Evolutionary conservation across 2,888 invertebrate genomes (phyloP).

Genomic region (Prosopocoilus inquinatus): DNA sequence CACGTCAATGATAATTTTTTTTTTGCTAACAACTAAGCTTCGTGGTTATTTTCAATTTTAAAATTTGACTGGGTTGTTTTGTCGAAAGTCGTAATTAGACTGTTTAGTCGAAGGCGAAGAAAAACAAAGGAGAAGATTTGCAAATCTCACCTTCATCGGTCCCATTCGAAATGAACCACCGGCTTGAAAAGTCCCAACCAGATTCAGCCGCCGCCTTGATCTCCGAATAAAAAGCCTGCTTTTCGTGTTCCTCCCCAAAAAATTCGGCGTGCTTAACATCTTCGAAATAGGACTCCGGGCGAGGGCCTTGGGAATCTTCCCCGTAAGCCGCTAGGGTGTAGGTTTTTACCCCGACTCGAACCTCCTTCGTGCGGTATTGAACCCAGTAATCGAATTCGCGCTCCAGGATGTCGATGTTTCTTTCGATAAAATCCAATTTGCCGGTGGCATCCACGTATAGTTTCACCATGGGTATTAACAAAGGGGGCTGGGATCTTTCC

Average conservation of each 20-base stretch:
- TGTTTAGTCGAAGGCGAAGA: too few species aligned
- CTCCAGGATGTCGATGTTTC: constrained; percentile 66
- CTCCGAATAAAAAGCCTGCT: constrained; percentile 73
- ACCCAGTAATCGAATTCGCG: constrained; percentile 84
- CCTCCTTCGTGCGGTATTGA: constrained; percentile 64
- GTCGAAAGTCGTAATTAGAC: too few species aligned
- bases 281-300: constrained; percentile 89
- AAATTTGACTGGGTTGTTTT: too few species aligned
- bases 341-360: constrained; percentile 62
- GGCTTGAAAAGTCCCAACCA: constrained; percentile 93
- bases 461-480: constrained; percentile 80
- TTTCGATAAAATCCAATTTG: constrained; percentile 65
- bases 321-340: constrained; percentile 71
- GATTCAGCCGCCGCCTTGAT: constrained; percentile 90
- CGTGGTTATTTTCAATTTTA: too few species aligned
- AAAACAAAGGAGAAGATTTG: too few species aligned
- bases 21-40: too few species aligned
- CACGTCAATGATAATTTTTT: too few species aligned
- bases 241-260: constrained; percentile 57
- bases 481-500: constrained; percentile 79
- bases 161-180: constrained; percentile 79
- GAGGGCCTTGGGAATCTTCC: constrained; percentile 73
- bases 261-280: constrained; percentile 60
- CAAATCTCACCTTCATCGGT: constrained; percentile 67
- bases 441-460: constrained; percentile 70